Conservation (phyloP, 2,113 vertebrate species). For the Tragelaphus scriptus region DNA sequence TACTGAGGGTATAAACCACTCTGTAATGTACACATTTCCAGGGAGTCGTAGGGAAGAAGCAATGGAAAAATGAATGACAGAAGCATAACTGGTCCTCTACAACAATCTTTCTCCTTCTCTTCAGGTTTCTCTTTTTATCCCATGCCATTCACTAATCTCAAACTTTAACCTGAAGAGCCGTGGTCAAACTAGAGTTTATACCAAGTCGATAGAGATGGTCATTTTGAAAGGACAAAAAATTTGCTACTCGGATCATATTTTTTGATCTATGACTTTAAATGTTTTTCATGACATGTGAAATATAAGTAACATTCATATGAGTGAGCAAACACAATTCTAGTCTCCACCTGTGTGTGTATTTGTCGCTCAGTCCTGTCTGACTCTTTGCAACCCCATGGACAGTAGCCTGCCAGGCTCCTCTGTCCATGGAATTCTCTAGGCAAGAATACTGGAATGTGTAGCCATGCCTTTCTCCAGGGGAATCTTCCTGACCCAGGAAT, state of each 20-base stretch:
- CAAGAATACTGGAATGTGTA: not conserved
- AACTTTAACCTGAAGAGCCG: not conserved
- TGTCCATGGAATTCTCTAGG: not conserved
- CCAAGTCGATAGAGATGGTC: not conserved
- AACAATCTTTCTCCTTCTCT: not conserved
- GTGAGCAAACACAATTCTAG: not conserved
- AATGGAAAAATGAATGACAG: not conserved
- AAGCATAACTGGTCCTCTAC: not conserved
- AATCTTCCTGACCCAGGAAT: not conserved
- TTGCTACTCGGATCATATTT: not conserved
- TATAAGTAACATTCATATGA: not conserved
- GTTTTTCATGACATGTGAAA: not conserved
- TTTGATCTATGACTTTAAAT: not conserved
- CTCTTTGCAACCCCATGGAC: not conserved
- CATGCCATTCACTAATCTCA: not conserved
- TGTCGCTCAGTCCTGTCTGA: rapidly evolving
- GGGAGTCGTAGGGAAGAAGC: not conserved
- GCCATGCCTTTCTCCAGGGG: not conserved
- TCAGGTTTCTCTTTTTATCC: not conserved
- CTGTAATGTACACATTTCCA: not conserved
- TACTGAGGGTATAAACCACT: not conserved
- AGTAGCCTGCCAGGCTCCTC: not conserved
- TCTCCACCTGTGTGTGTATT: not conserved
- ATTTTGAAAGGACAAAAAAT: not conserved
- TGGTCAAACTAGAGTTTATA: not conserved